phyloP scores from a whole-genome alignment of 2,113 vertebrate species.

The Pipa parva region DNA sequence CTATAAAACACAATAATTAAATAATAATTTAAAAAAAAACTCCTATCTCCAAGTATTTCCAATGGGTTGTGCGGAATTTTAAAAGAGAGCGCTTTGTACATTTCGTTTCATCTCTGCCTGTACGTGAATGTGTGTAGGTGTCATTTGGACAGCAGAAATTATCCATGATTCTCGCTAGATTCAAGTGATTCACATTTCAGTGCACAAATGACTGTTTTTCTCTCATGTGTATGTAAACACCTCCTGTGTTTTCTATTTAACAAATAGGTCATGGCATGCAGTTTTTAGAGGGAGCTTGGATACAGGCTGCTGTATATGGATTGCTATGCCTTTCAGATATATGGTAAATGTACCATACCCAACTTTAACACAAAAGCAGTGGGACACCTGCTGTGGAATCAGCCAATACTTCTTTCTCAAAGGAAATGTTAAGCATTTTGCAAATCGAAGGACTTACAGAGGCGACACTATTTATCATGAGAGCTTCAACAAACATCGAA shows the following conservation, averaged over 20 bases:
- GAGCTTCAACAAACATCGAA: no score
- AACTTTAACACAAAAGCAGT: slow-evolving; percentile 6
- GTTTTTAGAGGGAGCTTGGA: not conserved
- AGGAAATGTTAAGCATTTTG: not conserved
- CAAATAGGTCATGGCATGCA: not conserved
- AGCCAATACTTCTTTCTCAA: not conserved
- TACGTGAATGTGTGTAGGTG: no score
- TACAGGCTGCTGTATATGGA: slow-evolving; percentile 5
- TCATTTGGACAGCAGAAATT: no score
- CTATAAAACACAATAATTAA: no score
- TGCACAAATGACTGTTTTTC: not conserved
- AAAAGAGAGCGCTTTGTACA: no score
- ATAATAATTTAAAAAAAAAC: no score
- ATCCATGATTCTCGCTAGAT: no score
- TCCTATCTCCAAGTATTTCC: no score
- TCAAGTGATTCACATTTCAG: not conserved
- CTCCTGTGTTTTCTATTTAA: not conserved
- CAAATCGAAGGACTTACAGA: slow-evolving; percentile 13
- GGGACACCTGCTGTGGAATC: not conserved
- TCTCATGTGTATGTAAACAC: not conserved
- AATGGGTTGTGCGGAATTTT: no score
- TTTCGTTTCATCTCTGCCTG: no score
- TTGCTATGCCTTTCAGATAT: slow-evolving; percentile 21
- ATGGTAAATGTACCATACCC: slow-evolving; percentile 18
- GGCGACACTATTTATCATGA: slow-evolving; percentile 16